phyloP scores from a whole-genome alignment of 2,797 vertebrate species.

The Channa striata region DNA sequence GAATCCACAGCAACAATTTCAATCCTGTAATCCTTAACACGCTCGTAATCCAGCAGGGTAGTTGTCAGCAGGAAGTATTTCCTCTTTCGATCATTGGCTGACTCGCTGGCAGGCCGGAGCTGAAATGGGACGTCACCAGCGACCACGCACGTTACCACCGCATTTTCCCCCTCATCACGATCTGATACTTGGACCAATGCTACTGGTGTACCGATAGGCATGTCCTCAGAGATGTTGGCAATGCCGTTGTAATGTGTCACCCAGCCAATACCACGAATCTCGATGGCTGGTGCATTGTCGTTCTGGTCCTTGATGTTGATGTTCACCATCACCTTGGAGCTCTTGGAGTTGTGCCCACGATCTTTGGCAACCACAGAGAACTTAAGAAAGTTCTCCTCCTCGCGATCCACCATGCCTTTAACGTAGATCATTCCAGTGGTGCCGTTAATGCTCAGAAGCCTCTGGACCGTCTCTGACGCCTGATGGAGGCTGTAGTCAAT shows the following conservation, averaged over 20 bases:
- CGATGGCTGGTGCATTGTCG: slow-evolving; percentile 93
- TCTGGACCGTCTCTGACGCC: slow-evolving; percentile 88
- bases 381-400: slow-evolving; percentile 91
- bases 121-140: slow-evolving; percentile 96
- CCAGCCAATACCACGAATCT: slow-evolving; percentile 95
- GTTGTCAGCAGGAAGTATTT: slow-evolving; percentile 98
- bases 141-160: slow-evolving; percentile 96
- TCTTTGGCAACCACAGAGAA: slow-evolving; percentile 94
- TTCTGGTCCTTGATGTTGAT: slow-evolving; percentile 94
- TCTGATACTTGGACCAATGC: slow-evolving; percentile 97
- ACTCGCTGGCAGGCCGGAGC: slow-evolving; percentile 92
- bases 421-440: slow-evolving; percentile 92
- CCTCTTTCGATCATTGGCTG: slow-evolving; percentile 93
- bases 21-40: slow-evolving; percentile 92
- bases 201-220: slow-evolving; percentile 93
- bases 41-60: slow-evolving; percentile 92
- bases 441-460: slow-evolving; percentile 92
- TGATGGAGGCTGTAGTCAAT: slow-evolving; percentile 96
- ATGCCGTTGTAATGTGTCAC: slow-evolving; percentile 94
- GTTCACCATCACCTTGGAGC: slow-evolving; percentile 90
- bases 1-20: slow-evolving; percentile 97
- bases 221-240: slow-evolving; percentile 97
- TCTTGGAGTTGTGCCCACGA: slow-evolving; percentile 92
- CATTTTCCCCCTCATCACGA: slow-evolving; percentile 95
- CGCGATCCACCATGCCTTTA: slow-evolving; percentile 92